Base-by-base conservation (phyloP, 2,113 vertebrate genomes). In the Misgurnus anguillicaudatus region DNA sequence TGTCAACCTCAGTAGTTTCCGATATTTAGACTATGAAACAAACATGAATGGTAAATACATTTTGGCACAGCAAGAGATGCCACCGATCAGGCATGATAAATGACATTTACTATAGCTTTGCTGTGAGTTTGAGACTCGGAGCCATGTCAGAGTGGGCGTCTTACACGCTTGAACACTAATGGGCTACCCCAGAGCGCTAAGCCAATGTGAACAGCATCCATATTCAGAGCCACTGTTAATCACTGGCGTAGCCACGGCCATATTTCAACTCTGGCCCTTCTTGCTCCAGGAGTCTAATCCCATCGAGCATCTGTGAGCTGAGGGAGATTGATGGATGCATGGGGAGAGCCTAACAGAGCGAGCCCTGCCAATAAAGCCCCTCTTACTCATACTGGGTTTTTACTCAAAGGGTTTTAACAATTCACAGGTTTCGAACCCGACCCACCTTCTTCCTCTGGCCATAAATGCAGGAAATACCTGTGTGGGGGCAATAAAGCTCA, bases 281-380 rank as follows among this genome's bases (percentile, higher is more conserved):
- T 69, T 67, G 68, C 81, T 48, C 64, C 78, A 73, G 55, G 69
- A 70, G 53, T 65, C 69, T 78, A 72, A 81, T 80, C 80, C 83
- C 57, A 47, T 57, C 36, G 61, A 76, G 75, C 78, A 60, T 85
- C 81, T 83, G 84, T 7, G 21, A 67, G 58, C 9, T 53, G 78
- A 80, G 60, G 75, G 65, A 82, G 84, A 85, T 83, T 83, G 78
- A 85, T 85, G 78, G 82, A 55, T 78, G 65, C 78, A 62, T 24
- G 17, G 75, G 75, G 41, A 9, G 13, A 58, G 21, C 61, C 66
- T 39, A 53, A 64, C 77, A 11, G 39, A 38, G 65, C 65, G 70
- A 36, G 38, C 41, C 21, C 61, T 64, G 61, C 61, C 61, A 76
- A 62, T n/a, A 13, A n/a, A 45, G n/a, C 66, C 24, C 36, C 53